Percentiles rank a stretch among this genome's conserved stretches.
phyloP scores from a whole-genome alignment of 2,113 vertebrate species.

The Recurvirostra avosetta region DNA sequence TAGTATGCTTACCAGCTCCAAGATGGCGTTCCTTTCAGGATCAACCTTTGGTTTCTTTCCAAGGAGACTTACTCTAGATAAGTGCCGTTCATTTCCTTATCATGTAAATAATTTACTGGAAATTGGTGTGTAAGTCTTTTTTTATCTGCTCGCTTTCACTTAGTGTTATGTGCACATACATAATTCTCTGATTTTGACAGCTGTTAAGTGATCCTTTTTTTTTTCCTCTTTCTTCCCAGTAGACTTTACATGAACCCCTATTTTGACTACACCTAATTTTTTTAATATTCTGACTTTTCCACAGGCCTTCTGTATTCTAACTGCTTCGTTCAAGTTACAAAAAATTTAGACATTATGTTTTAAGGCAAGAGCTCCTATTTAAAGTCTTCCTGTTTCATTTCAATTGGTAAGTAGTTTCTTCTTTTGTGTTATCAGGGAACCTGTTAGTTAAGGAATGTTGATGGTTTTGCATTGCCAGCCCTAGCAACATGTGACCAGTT shows the following conservation, averaged over 20 bases:
- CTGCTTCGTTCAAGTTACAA: not conserved
- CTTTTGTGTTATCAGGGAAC: not conserved
- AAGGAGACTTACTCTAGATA: not conserved
- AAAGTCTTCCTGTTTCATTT: not conserved
- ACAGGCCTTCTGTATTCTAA: not conserved
- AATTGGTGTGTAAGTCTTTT: not conserved
- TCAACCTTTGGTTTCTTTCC: slow-evolving; percentile 17
- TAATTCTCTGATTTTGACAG: not conserved
- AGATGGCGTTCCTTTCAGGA: not conserved
- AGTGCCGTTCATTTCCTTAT: not conserved
- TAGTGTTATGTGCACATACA: not conserved
- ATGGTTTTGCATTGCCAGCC: not conserved
- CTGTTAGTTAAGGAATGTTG: not conserved
- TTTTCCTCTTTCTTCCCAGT: not conserved
- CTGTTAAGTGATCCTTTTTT: not conserved
- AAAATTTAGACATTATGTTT: not conserved
- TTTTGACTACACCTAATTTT: not conserved
- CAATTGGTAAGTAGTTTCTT: not conserved
- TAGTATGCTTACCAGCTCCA: not conserved
- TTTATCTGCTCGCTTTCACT: slow-evolving; percentile 2
- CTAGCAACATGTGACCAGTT: not conserved
- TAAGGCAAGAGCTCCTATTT: not conserved
- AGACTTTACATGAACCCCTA: not conserved
- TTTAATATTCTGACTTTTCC: not conserved
- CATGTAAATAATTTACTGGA: not conserved